Percentiles rank a stretch among this genome's conserved stretches.
phyloP scores from a whole-genome alignment of 2,113 vertebrate species.

The Crotalus horridus region DNA sequence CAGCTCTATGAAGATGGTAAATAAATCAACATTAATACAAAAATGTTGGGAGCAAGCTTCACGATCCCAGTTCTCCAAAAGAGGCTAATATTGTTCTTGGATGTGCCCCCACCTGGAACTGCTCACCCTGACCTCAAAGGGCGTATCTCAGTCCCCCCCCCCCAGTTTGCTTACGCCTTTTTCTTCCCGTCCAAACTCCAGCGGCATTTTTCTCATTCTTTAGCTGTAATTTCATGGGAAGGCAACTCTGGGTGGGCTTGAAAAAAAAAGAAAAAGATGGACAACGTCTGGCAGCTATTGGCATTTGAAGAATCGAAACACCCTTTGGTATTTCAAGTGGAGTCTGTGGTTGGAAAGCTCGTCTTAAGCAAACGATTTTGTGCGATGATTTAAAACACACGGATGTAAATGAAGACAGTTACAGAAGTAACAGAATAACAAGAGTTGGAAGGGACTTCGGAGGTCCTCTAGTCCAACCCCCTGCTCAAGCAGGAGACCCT shows the following conservation, averaged over 20 bases:
- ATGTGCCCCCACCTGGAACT: not conserved
- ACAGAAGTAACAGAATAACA: not conserved
- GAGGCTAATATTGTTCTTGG: not conserved
- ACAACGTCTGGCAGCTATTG: not conserved
- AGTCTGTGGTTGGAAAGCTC: not conserved
- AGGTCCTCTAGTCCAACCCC: too few species aligned
- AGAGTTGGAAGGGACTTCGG: too few species aligned
- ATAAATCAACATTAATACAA: not conserved
- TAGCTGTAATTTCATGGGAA: not conserved
- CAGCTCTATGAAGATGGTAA: not conserved
- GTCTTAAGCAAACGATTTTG: slow-evolving; percentile 1
- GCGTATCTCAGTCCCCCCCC: not conserved
- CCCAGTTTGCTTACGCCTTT: not conserved
- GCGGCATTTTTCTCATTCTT: not conserved
- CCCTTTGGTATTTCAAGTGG: not conserved
- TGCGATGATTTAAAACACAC: not conserved
- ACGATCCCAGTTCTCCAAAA: not conserved
- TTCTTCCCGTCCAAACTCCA: not conserved
- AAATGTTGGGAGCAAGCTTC: not conserved
- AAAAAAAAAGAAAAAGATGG: not conserved
- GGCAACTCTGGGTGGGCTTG: not conserved
- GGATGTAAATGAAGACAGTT: not conserved
- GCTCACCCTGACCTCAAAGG: not conserved
- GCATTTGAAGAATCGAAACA: not conserved
- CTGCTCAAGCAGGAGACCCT: too few species aligned